Evolutionary conservation across 1,140 invertebrate species (phyloP).

Genomic region (Lordiphosa collinella): DNA sequence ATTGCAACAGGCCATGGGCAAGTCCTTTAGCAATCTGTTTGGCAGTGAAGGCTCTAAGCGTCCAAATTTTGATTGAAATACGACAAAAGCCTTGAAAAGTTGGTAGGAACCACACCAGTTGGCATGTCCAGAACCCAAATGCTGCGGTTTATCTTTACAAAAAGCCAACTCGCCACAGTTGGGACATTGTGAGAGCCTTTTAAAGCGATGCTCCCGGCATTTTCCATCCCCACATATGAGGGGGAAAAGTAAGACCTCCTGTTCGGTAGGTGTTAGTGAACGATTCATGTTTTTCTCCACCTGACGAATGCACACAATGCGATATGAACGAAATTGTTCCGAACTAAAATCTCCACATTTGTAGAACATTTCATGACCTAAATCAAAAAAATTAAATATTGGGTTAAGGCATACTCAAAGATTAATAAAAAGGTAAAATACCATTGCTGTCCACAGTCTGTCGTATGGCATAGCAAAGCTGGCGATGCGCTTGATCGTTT

Average conservation of each 20-base stretch:
- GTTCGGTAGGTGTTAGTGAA: constrained; percentile 83
- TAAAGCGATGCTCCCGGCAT: constrained; percentile 81
- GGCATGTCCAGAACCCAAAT: constrained; percentile 79
- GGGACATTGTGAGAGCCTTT: constrained; percentile 80
- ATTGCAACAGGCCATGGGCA: constrained; percentile 47
- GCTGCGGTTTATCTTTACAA: constrained; percentile 80
- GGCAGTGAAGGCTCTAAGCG: constrained; percentile 82
- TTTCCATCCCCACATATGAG: constrained; percentile 81
- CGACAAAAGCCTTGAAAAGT: constrained; percentile 81
- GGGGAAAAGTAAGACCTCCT: constrained; percentile 85
- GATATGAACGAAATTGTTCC: constrained; percentile 82
- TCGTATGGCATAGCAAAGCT: constrained; percentile 79
- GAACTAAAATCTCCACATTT: constrained; percentile 81
- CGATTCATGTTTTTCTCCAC: constrained; percentile 83
- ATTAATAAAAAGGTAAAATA: no score
- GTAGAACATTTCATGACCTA: constrained; percentile 80
- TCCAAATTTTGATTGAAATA: constrained; percentile 81
- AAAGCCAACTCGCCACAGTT: constrained; percentile 82
- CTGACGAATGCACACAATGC: constrained; percentile 83
- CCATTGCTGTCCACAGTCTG: constrained; percentile 62
- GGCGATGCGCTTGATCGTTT: constrained; percentile 79
- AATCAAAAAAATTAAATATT: neutral
- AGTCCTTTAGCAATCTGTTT: constrained; percentile 76
- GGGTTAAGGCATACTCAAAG: no score
- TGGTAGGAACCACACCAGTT: constrained; percentile 81